Conservation (phyloP, 2,888 invertebrate species). For the Cephus runcator region DNA sequence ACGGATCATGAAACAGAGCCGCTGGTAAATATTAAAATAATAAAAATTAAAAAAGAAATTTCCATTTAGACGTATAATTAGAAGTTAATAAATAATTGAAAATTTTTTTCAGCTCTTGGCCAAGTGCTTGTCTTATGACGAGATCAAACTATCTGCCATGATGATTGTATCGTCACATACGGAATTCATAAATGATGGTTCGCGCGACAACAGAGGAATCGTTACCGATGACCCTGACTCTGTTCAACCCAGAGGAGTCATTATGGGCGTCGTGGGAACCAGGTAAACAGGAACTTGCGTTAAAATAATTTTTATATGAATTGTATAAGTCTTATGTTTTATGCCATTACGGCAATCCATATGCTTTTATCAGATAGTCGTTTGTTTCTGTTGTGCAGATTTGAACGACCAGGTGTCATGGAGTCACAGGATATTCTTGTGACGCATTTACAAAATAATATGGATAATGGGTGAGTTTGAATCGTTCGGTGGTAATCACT, state of each 20-base stretch:
- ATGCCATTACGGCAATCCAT: neutral
- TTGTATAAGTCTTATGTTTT: neutral
- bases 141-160: slow-evolving; percentile 72
- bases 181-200: slow-evolving; percentile 72
- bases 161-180: slow-evolving; percentile 71
- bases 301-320: neutral
- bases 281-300: slow-evolving; percentile 34
- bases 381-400: slow-evolving; percentile 48
- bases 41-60: neutral
- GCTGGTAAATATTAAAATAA: slow-evolving; percentile 44
- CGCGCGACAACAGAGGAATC: slow-evolving; percentile 68
- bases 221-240: slow-evolving; percentile 63
- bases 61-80: neutral
- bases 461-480: slow-evolving; percentile 66
- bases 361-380: neutral
- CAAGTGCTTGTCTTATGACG: slow-evolving; percentile 73
- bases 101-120: slow-evolving; percentile 58
- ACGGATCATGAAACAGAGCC: slow-evolving; percentile 69
- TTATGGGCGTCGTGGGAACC: slow-evolving; percentile 64
- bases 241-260: slow-evolving; percentile 67
- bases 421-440: slow-evolving; percentile 73
- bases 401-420: slow-evolving; percentile 69
- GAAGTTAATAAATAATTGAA: neutral
- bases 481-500: neutral
- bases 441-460: slow-evolving; percentile 68